Percentiles rank a stretch among this genome's conserved stretches.
These are phyloP conservation scores for Bagarius yarrelli DNA, from an alignment of 2,113 vertebrate species.

Conservation along the genomic window DNA sequence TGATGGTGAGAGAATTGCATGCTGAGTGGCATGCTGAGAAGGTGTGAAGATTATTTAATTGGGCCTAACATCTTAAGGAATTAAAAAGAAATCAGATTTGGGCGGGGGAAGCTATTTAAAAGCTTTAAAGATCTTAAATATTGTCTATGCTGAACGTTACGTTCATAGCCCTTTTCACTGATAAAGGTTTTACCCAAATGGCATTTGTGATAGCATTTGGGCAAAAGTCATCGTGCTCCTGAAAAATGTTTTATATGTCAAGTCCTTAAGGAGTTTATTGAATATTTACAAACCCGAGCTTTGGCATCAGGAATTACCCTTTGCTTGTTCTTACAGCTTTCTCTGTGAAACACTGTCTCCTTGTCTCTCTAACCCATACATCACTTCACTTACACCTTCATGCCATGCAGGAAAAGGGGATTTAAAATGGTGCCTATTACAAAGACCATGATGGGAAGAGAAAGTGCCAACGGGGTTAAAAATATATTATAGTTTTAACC, in stretches of 20 bases:
- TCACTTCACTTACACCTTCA: neutral
- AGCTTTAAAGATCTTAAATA: constrained; percentile 16
- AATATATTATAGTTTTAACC: neutral
- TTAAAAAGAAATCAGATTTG: constrained; percentile 9
- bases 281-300: constrained; percentile 62
- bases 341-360: constrained; percentile 57
- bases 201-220: constrained; percentile 41
- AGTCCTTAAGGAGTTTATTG: constrained; percentile 53
- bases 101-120: constrained; percentile 6
- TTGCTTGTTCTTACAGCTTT: constrained; percentile 63
- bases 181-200: constrained; percentile 33
- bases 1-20: constrained; percentile 30
- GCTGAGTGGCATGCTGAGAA: constrained; percentile 40
- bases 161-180: neutral
- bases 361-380: constrained; percentile 56
- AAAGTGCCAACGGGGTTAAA: neutral
- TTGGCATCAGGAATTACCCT: constrained; percentile 35
- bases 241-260: constrained; percentile 43
- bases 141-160: constrained; percentile 20
- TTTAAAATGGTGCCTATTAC: neutral
- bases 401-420: neutral
- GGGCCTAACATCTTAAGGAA: constrained; percentile 46
- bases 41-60: constrained; percentile 56
- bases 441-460: neutral
- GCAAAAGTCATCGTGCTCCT: constrained; percentile 3